Evolutionary conservation across 2,888 invertebrate species (phyloP).

Genomic region (Isotomurus palustris): DNA sequence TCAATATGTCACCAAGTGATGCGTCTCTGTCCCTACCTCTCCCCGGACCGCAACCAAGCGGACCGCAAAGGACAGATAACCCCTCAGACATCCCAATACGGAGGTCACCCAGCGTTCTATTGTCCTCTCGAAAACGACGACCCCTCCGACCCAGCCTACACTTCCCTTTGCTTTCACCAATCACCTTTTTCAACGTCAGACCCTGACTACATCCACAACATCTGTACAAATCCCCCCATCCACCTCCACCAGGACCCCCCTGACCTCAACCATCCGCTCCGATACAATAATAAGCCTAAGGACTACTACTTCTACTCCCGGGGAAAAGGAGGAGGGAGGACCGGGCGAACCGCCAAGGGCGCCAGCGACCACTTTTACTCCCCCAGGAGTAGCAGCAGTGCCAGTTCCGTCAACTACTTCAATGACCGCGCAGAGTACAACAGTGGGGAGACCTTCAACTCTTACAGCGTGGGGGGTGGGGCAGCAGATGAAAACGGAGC

Average conservation of each 20-base stretch:
- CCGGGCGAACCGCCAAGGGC: too few species aligned
- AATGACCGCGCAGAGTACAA: neutral
- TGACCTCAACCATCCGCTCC: neutral
- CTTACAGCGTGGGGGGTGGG: too few species aligned
- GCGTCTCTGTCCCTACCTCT: constrained; percentile 45
- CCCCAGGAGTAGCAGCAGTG: neutral
- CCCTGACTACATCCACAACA: constrained; percentile 17
- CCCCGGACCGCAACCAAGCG: constrained; percentile 42
- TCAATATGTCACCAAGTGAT: constrained; percentile 45
- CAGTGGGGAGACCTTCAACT: neutral
- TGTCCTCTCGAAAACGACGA: constrained; percentile 36
- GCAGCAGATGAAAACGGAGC: too few species aligned
- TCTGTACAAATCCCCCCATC: constrained; percentile 14
- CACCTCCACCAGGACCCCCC: neutral
- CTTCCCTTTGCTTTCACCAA: constrained; percentile 13
- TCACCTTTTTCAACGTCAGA: constrained; percentile 1
- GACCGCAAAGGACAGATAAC: constrained; percentile 16
- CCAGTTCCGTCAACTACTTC: neutral
- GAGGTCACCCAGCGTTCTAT: constrained; percentile 45
- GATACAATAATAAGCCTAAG: neutral
- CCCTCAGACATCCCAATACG: constrained; percentile 43
- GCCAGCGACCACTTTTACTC: too few species aligned
- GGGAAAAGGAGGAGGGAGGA: too few species aligned
- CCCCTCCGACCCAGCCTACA: constrained; percentile 29
- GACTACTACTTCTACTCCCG: too few species aligned